Base-by-base conservation (phyloP, 1,140 invertebrate species). In the Drosophila eugracilis region DNA sequence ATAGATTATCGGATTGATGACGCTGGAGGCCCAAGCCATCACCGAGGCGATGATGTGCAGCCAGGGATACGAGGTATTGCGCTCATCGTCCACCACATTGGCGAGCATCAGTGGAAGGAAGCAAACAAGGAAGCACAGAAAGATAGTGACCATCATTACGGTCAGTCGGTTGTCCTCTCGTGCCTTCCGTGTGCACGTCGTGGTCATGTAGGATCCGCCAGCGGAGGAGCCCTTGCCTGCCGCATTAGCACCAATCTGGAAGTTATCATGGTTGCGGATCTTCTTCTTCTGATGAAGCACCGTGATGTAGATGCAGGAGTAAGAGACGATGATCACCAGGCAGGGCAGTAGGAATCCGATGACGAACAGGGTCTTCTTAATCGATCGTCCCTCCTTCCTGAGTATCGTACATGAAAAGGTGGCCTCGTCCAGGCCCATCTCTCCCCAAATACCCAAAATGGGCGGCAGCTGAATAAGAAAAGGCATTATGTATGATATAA, bases 321-420 rank as follows among this genome's bases (percentile, higher is more conserved):
- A 98, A 17, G 95, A 97, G 26, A 95, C 92, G 21, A 96, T 95
- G 66, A 97, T 97, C 3, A 96, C 95, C 2, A 96, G 75, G 73
- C 96, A 97, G 0, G 96, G 97, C 28, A 97, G 89, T 6, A 96
- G 93, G 80, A 97, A 97, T 4, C 96, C 96, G 63, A 97, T 93
- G 0, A 96, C 92, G 92, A 97, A 97, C 0, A 97, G 92, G 47
- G 96, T 95, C 86, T 97, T 97, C 92, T 97, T 97, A 0, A 97
- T 97, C 5, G 96, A 97, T 19, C 92, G 94, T 12, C 94, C 94
- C 67, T 96, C 93, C 80, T 96, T 96, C 66, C 94, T 94, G 4
- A 97, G 92, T 52, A 97, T 97, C 1, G 96, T 97, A 91, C 97
- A 97, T 0, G 96, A 97, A 90, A 97, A 97, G 1, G 96, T 96